Evolutionary conservation across 1,140 invertebrate species (phyloP), one percentile per base, ranked within the genome.

Genomic region (Drosophila santomea): DNA sequence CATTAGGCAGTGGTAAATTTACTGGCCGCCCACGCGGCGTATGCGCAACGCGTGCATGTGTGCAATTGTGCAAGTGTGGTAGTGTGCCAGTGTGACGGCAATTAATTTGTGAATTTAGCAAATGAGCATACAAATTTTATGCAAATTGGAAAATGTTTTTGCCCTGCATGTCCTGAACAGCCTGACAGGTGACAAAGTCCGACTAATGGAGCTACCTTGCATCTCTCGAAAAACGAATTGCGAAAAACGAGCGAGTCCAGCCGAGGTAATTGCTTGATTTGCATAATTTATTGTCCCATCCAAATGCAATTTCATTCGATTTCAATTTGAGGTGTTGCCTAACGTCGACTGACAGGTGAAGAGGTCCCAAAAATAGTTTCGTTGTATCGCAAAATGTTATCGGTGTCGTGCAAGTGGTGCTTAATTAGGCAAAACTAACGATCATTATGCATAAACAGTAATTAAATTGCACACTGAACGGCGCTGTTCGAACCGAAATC

Each of bases 61-160:
- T 44, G 59, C 51, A 41, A 28, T 61, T 54, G 81, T 61, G 55
- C 28, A 32, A 32, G 39, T 60, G 60, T 39, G 56, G 47, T 38
- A 38, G 66, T 54, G 81, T 44, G 59, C 51, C 41, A 38, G 66
- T 54, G 81, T 61, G 55, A 63, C 57, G 39, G 59, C 83, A 88
- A 83, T 88, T 86, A 83, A 82, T 88, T 80, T 83, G 84, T 83
- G 72, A 79, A 83, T 86, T 88, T 88, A 66, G 72, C 84, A 83
- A 88, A 88, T 86, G 83, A 82, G 78, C 83, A 78, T 82, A 56
- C 69, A 88, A 82, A 78, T 85, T 78, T 52, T 59, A 88, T 86
- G 82, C 82, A 86, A 86, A 86, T 86, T 86, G 64, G 51, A 44
- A 55, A 74, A 80, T 80, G 73, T 64, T 79, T 84, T 80, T 56